phyloP scores from a whole-genome alignment of 2,888 invertebrate genomes.

The Lacanobia wlatinum region DNA sequence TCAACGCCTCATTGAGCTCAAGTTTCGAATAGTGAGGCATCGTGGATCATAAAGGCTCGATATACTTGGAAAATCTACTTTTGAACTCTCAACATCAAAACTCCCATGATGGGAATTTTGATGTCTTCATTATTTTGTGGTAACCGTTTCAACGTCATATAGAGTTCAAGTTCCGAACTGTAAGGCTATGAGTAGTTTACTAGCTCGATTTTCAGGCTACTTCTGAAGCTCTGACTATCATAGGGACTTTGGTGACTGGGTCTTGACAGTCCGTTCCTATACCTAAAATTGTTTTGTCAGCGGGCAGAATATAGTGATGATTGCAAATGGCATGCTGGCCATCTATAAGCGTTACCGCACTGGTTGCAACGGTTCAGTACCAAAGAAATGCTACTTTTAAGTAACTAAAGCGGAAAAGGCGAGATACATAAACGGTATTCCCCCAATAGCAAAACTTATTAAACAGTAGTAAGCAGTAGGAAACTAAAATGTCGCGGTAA shows the following conservation, averaged over 20 bases:
- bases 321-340: not conserved
- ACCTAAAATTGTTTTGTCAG: not conserved
- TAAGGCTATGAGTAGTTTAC: not conserved
- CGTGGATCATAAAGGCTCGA: not conserved
- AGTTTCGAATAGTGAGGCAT: not conserved
- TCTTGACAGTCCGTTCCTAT: not conserved
- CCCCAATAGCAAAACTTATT: not conserved
- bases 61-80: too few species aligned
- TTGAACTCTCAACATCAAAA: too few species aligned
- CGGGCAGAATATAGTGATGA: not conserved
- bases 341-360: not conserved
- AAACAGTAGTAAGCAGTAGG: not conserved
- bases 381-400: too few species aligned
- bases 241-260: not conserved
- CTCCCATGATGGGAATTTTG: too few species aligned
- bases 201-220: not conserved
- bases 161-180: not conserved
- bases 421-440: not conserved
- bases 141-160: slow-evolving; percentile 11
- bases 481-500: not conserved
- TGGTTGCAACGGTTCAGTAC: not conserved
- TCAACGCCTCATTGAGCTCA: slow-evolving; percentile 28
- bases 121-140: too few species aligned
- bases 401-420: not conserved
- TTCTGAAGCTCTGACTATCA: not conserved